Percentiles rank a stretch among this genome's conserved stretches.
Conservation (phyloP, 2,888 invertebrate species). For the Adineta ricciae region DNA sequence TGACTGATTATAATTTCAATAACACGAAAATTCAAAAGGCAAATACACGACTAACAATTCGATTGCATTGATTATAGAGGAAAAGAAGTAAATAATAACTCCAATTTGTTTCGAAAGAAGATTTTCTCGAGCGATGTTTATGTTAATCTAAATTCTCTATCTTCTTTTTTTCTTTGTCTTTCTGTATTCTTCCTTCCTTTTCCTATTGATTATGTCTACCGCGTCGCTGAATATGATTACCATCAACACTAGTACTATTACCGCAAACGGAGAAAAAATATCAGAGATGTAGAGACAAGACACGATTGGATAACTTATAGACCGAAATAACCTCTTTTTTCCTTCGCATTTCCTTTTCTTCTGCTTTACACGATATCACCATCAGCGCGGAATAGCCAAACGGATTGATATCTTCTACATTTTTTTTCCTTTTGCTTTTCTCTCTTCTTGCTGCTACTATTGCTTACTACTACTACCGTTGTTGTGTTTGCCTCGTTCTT, state of each 20-base stretch:
- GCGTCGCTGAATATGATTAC: conserved; percentile 4
- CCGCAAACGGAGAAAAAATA: background rate
- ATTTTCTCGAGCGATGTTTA: background rate
- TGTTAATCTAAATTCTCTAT: background rate
- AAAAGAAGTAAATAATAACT: too few species aligned
- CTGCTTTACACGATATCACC: background rate
- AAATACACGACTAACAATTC: too few species aligned
- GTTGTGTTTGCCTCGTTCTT: background rate
- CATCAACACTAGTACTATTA: background rate
- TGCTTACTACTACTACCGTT: background rate
- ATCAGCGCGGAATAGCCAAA: background rate
- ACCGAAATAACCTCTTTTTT: conserved; percentile 7
- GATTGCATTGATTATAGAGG: too few species aligned
- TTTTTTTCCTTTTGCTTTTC: background rate
- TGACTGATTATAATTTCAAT: too few species aligned
- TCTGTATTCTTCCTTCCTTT: background rate
- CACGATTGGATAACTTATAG: background rate
- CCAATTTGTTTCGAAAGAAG: too few species aligned
- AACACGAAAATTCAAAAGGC: too few species aligned
- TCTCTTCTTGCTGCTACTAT: background rate
- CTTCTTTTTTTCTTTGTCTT: background rate
- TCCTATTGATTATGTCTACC: background rate
- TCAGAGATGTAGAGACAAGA: background rate
- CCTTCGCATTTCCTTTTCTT: background rate
- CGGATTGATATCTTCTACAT: background rate